Percentiles rank a stretch among this genome's conserved stretches.
Conservation (phyloP, 2,888 invertebrate species). For the Periphyllus acericola region DNA sequence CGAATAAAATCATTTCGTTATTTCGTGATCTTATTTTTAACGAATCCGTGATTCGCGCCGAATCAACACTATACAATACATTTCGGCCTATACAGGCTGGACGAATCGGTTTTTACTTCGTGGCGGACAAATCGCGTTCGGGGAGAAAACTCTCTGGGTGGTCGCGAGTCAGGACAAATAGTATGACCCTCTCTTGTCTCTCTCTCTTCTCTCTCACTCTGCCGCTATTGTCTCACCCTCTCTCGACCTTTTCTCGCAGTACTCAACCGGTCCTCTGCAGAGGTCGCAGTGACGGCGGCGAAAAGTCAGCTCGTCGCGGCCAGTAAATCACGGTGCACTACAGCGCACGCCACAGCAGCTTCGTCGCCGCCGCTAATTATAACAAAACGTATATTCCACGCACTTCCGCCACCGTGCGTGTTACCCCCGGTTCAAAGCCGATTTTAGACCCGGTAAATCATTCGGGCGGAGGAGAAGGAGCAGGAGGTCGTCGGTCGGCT, state of each 20-base stretch:
- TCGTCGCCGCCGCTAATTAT: constrained; percentile 51
- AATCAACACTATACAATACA: no score
- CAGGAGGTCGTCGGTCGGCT: background rate
- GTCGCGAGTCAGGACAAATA: background rate
- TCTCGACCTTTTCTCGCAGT: background rate
- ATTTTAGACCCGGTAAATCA: constrained; percentile 58
- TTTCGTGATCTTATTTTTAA: no score
- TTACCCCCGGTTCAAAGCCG: background rate
- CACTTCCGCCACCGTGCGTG: background rate
- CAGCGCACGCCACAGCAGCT: background rate
- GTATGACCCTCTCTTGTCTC: background rate
- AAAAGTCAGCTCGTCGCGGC: constrained; percentile 4
- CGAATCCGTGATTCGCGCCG: no score
- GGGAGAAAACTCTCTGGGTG: background rate
- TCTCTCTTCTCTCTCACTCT: background rate
- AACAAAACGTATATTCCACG: constrained; percentile 46
- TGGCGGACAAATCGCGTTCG: no score
- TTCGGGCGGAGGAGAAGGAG: background rate
- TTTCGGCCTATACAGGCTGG: no score
- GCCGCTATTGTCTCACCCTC: background rate
- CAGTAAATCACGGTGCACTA: constrained; percentile 23
- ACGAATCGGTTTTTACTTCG: no score
- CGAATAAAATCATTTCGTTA: no score
- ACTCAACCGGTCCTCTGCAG: background rate
- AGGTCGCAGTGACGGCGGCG: background rate